These are phyloP conservation scores for Phalanger gymnotis DNA, from an alignment of 2,797 vertebrate species.

Conservation along the genomic window DNA sequence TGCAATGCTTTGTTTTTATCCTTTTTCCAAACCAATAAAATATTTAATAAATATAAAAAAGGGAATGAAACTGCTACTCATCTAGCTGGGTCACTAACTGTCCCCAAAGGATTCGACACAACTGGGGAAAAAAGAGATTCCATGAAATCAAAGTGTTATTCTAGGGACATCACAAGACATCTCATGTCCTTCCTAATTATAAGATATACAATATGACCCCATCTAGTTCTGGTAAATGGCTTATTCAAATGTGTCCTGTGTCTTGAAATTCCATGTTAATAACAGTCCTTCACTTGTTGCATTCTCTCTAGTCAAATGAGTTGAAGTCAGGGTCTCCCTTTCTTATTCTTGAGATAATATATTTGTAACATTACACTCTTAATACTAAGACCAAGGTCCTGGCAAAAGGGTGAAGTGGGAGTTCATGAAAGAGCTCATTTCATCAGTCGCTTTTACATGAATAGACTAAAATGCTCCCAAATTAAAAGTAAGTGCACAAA, in stretches of 20 bases:
- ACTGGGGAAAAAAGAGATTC: background rate
- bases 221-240: background rate
- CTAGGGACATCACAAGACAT: background rate
- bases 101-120: background rate
- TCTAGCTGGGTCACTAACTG: background rate
- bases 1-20: background rate
- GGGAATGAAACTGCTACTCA: background rate
- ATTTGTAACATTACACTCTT: background rate
- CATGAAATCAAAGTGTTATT: background rate
- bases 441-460: background rate
- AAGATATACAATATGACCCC: background rate
- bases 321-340: background rate
- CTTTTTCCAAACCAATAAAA: background rate
- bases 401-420: background rate
- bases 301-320: background rate
- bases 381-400: background rate
- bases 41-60: background rate
- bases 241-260: background rate
- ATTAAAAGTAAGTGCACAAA: background rate
- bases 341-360: background rate
- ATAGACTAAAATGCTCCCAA: background rate
- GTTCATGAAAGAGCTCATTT: background rate
- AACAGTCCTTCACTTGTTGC: background rate
- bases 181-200: background rate
- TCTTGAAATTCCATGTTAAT: background rate